phyloP scores from a whole-genome alignment of 2,113 vertebrate genomes.

The Equus quagga region DNA sequence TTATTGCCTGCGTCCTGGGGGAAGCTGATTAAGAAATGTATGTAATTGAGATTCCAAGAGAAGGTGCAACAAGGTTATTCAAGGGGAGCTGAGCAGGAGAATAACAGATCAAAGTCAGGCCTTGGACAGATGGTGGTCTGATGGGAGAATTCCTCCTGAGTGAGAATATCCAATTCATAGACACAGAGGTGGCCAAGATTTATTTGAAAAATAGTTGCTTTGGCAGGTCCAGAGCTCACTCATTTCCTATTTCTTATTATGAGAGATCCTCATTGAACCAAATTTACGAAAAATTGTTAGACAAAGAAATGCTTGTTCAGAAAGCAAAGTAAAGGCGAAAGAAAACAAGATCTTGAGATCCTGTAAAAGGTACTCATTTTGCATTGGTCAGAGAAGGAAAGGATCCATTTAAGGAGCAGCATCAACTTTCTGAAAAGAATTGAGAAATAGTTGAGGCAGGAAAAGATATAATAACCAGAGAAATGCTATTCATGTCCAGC shows the following conservation, averaged over 20 bases:
- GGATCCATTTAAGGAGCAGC: neutral
- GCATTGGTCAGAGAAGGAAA: neutral
- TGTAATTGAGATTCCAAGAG: slow-evolving; percentile 1
- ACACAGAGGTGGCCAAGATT: neutral
- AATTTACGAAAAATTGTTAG: neutral
- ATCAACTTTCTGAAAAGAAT: slow-evolving; percentile 11
- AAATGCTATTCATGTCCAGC: neutral
- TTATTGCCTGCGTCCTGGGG: neutral
- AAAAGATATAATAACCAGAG: neutral
- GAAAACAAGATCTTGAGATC: neutral
- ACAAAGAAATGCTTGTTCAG: slow-evolving; percentile 21
- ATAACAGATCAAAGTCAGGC: neutral
- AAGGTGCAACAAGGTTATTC: neutral
- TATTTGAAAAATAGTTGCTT: slow-evolving; percentile 8
- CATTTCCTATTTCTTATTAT: slow-evolving; percentile 39
- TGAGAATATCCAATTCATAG: slow-evolving; percentile 26
- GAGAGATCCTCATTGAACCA: neutral
- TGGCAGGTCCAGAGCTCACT: neutral
- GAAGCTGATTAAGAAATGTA: slow-evolving; percentile 14
- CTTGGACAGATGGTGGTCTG: neutral
- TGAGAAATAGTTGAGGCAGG: neutral
- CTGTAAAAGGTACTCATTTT: neutral
- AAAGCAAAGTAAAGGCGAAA: neutral
- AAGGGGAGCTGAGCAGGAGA: neutral
- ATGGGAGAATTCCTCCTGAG: neutral